phyloP scores from a whole-genome alignment of 2,888 invertebrate species.

The Agrochola macilenta region DNA sequence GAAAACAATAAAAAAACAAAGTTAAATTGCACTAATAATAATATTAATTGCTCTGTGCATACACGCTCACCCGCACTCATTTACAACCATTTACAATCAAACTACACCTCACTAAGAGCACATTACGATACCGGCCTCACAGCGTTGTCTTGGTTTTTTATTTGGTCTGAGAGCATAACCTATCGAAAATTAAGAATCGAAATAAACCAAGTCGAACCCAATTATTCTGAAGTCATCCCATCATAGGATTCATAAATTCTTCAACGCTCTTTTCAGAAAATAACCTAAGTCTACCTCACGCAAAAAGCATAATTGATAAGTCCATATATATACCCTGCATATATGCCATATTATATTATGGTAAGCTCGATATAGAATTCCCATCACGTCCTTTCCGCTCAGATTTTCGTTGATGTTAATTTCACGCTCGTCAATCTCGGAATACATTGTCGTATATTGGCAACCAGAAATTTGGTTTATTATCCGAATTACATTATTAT shows the following conservation, averaged over 20 bases:
- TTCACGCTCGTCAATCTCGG: slow-evolving; percentile 79
- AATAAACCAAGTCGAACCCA: not conserved
- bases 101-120: too few relatives aligned
- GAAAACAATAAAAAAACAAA: too few relatives aligned
- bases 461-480: slow-evolving; percentile 65
- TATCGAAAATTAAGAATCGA: too few relatives aligned
- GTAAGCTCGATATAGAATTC: slow-evolving; percentile 58
- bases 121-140: too few relatives aligned
- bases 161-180: too few relatives aligned
- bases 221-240: not conserved
- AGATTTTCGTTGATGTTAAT: slow-evolving; percentile 77
- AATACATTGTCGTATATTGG: slow-evolving; percentile 69
- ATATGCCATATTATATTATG: slow-evolving; percentile 25
- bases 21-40: too few relatives aligned
- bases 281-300: not conserved
- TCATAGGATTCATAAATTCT: not conserved
- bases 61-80: too few relatives aligned
- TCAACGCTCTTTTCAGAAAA: not conserved
- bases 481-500: slow-evolving; percentile 54
- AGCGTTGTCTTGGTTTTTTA: too few relatives aligned
- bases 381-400: slow-evolving; percentile 69
- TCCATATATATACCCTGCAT: slow-evolving; percentile 10
- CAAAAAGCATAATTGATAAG: slow-evolving; percentile 26
- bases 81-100: too few relatives aligned
- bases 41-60: too few relatives aligned